Conservation (phyloP, 2,113 vertebrate species). For the Gobiocypris rarus region DNA sequence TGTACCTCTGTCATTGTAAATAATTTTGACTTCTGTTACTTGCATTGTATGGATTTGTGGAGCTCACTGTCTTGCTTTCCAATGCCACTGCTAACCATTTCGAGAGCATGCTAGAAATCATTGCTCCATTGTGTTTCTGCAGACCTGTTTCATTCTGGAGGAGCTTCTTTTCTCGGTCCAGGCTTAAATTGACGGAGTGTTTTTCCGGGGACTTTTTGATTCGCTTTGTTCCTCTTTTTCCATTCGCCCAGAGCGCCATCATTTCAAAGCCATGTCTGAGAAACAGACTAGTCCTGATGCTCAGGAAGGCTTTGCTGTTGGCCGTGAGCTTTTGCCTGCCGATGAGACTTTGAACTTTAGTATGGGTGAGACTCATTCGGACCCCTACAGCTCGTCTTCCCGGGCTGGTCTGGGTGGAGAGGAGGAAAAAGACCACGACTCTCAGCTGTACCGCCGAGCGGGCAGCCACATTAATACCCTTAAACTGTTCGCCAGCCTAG, state of each 20-base stretch:
- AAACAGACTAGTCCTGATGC: slow-evolving; percentile 64
- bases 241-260: background rate
- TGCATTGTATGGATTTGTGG: slow-evolving; percentile 51
- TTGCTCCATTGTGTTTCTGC: slow-evolving; percentile 76
- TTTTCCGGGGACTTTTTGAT: slow-evolving; percentile 41
- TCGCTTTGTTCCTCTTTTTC: slow-evolving; percentile 60
- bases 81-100: slow-evolving; percentile 51
- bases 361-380: slow-evolving; percentile 88
- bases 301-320: slow-evolving; percentile 81
- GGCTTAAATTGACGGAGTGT: slow-evolving; percentile 51
- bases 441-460: slow-evolving; percentile 77
- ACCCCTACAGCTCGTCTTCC: slow-evolving; percentile 82
- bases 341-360: slow-evolving; percentile 94
- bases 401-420: slow-evolving; percentile 83
- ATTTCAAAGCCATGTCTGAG: slow-evolving; percentile 71
- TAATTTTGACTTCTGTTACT: background rate
- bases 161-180: slow-evolving; percentile 60
- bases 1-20: slow-evolving; percentile 14
- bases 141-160: slow-evolving; percentile 67
- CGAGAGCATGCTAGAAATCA: slow-evolving; percentile 65
- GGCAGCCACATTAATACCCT: slow-evolving; percentile 86
- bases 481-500: slow-evolving; percentile 97
- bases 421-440: slow-evolving; percentile 81
- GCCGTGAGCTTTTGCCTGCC: slow-evolving; percentile 92
- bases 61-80: slow-evolving; percentile 49